Percentiles rank a stretch among this genome's conserved stretches.
Evolutionary conservation across 1,140 invertebrate species (phyloP).

Genomic region (Neoseiulus cucumeris): DNA sequence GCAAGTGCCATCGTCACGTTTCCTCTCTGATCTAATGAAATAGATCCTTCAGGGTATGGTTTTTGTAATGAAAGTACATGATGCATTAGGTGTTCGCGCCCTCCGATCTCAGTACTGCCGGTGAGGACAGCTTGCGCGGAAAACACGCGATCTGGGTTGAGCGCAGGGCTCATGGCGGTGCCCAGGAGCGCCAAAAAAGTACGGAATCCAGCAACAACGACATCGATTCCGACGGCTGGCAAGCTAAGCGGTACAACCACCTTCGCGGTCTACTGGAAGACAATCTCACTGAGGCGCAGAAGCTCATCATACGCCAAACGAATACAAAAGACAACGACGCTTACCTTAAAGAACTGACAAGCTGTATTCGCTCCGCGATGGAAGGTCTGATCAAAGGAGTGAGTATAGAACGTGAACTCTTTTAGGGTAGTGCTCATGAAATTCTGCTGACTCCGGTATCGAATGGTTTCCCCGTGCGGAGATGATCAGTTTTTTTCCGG

Average conservation of each 20-base stretch:
- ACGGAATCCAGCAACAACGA: background rate
- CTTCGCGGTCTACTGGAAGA: background rate
- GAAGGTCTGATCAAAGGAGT: constrained; percentile 3
- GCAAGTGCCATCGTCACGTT: background rate
- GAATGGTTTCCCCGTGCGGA: background rate
- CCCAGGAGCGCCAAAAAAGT: constrained; percentile 1
- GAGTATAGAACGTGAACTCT: background rate
- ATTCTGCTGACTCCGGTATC: background rate
- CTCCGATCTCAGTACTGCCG: background rate
- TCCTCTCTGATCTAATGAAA: too few species aligned
- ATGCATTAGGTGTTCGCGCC: background rate
- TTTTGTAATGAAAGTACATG: too few species aligned
- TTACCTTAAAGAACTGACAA: background rate
- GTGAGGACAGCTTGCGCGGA: background rate
- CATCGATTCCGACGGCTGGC: background rate
- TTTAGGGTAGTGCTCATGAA: background rate
- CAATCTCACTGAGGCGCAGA: background rate
- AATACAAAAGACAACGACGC: background rate
- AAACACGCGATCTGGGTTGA: constrained; percentile 6
- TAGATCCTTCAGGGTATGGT: too few species aligned
- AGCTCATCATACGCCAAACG: background rate
- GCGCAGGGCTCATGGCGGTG: background rate
- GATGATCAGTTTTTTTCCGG: background rate
- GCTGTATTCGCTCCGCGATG: background rate
- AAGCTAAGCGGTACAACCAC: constrained; percentile 6